Percentiles rank a stretch among this genome's conserved stretches.
Conservation (phyloP, 1,140 invertebrate genomes). For the Cydia fagiglandana region DNA sequence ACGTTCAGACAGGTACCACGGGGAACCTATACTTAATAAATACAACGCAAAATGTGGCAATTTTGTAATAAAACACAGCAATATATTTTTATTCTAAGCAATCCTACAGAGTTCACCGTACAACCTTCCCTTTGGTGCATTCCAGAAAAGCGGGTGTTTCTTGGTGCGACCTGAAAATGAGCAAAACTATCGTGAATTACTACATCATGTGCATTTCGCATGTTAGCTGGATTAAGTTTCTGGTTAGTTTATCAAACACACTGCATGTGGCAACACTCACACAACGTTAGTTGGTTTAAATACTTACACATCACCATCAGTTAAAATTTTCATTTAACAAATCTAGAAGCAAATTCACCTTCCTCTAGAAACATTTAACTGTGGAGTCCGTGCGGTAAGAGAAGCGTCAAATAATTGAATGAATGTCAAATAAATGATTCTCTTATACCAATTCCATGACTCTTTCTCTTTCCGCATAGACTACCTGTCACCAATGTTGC, state of each 20-base stretch:
- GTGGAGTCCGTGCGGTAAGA: too few species aligned
- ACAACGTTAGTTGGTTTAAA: background rate
- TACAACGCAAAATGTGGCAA: background rate
- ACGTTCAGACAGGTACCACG: too few species aligned
- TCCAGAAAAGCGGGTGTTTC: constrained; percentile 14
- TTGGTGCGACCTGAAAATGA: constrained; percentile 9
- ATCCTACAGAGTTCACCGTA: background rate
- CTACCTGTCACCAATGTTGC: background rate
- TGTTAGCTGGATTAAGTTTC: constrained; percentile 8
- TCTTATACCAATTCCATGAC: too few species aligned
- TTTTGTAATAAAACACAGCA: background rate
- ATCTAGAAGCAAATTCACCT: background rate
- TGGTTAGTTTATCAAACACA: constrained; percentile 10
- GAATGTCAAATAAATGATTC: too few species aligned
- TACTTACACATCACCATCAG: background rate
- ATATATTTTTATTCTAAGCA: background rate
- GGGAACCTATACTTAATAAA: background rate
- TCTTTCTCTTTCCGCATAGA: too few species aligned
- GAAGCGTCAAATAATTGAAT: too few species aligned
- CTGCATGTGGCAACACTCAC: background rate
- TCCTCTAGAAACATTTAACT: too few species aligned
- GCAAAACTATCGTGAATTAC: constrained; percentile 4
- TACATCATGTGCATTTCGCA: background rate
- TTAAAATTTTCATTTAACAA: background rate
- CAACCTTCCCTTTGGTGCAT: constrained; percentile 16